Base-by-base conservation (phyloP, 2,888 invertebrate species). In the Bimastos eiseni region DNA sequence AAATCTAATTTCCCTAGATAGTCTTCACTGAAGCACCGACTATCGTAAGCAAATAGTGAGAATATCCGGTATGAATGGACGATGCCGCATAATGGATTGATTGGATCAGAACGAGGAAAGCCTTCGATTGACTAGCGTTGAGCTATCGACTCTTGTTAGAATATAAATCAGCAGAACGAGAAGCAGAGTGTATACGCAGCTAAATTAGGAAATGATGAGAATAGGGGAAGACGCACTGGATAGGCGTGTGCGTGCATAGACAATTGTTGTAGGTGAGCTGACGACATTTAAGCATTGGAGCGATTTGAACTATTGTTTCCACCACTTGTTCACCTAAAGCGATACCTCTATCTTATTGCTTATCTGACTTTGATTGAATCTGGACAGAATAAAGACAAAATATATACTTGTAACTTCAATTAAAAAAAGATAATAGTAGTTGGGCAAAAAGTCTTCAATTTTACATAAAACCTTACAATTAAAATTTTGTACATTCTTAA, bases 151-250 rank as follows among this genome's bases (percentile, higher is more conserved):
- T 70, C 70, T 11, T 70, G 70, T n/a, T 70, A 11, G 70, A 70
- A 70, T 70, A 70, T 70, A 70, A 70, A 70, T 6, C n/a, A 70
- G 70, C 70, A 70, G 70, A 30, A 70, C 3, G n/a, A n/a, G 70
- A 70, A 70, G 30, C 70, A 0, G 8, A 8, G n/a, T 70, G 30
- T 1, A n/a, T 11, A n/a, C n/a, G n/a, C 70, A 8, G 70, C 70
- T 70, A n/a, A 70, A 70, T 70, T 70, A 70, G n/a, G 70, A n/a
- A n/a, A n/a, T 70, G 70, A 70, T 70, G 70, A n/a, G 70, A 70
- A n/a, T 30, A 70, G 30, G 70, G 70, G n/a, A 49, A n/a, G n/a
- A 15, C 8, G 15, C n/a, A n/a, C n/a, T n/a, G 30, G 30, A n/a
- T n/a, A n/a, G 1, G n/a, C 70, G 70, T 70, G 70, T 17, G 70